Base-by-base conservation (phyloP, 1,140 invertebrate genomes). In the Zaprionus ornatus region DNA sequence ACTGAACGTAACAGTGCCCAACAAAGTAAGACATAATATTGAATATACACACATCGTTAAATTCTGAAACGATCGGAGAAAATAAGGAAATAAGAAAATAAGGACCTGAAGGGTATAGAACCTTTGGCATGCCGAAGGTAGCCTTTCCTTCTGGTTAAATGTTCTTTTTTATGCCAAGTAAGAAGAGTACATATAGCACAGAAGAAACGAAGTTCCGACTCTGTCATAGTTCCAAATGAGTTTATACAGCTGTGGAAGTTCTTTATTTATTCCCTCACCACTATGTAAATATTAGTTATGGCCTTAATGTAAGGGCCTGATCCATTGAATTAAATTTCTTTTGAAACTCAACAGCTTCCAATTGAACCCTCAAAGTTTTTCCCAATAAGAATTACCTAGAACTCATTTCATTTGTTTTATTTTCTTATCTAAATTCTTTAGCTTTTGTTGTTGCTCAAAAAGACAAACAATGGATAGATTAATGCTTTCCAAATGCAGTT, bases 381-480 rank as follows among this genome's bases (percentile, higher is more conserved):
- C 13, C 17, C 13, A n/a, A n/a, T n/a, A 9, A 9, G 32, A 68
- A 55, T 63, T 67, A 55, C 55, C 40, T 57, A 68, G 56, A 88
- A 56, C 84, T 88, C 62, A 80, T 69, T 88, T 75, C 77, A 79
- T 73, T 74, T 80, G 70, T 66, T 64, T 83, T 88, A 83, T 88
- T 83, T 77, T 83, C 71, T 72, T 72, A 72, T 73, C 80, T 80
- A 84, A 84, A 87, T 80, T 90, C 72, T 73, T 70, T 35, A 55
- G 70, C 80, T 56, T 77, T 87, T 83, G 84, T 84, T 87, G 70
- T 82, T 88, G 84, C 84, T 88, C 52, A 71, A 87, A 88, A 88
- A 84, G 84, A 59, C 85, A 87, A 84, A 90, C 84, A 88, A 84
- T 88, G 64, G 71, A 32, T 59, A 60, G 67, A 61, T 87, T 72